A percentile compares a stretch with the other conserved stretches of the same genome.
These are phyloP conservation scores for Cryptoprocta ferox DNA, from an alignment of 2,797 vertebrate species.

Conservation along the genomic window DNA sequence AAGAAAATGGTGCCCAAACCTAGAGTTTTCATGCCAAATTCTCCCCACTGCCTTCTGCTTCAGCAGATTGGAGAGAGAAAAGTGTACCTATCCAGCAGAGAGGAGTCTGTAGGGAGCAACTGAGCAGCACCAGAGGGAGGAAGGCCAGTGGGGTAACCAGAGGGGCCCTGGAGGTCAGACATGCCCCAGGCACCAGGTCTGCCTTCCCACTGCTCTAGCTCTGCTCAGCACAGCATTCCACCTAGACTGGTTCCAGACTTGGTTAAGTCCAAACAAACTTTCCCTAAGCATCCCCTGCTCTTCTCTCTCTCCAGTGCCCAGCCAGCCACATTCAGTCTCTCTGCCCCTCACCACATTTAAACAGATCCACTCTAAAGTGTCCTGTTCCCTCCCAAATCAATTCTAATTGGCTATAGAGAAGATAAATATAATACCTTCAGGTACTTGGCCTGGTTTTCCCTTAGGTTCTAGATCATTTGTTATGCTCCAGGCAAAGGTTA, in stretches of 20 bases:
- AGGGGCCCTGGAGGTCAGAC: background rate
- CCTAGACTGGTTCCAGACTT: background rate
- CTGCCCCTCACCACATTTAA: background rate
- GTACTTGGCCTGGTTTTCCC: background rate
- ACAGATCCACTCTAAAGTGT: background rate
- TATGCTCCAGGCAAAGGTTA: background rate
- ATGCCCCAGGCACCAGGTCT: background rate
- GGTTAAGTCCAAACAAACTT: background rate
- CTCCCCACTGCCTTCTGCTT: background rate
- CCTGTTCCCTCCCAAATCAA: background rate
- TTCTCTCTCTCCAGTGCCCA: background rate
- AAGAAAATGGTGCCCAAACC: background rate
- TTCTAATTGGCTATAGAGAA: background rate
- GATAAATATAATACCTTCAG: background rate
- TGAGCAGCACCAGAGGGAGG: background rate
- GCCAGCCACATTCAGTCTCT: background rate
- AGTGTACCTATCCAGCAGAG: background rate
- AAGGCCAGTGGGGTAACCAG: background rate
- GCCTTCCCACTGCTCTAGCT: background rate
- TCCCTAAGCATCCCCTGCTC: background rate
- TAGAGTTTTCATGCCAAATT: constrained; percentile 19
- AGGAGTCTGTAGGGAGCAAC: background rate
- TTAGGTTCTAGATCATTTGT: background rate
- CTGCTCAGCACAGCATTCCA: background rate
- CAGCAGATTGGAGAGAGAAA: constrained; percentile 40